Evolutionary conservation across 1,140 invertebrate genomes (phyloP).

Genomic region (Pomphorhynchus laevis): DNA sequence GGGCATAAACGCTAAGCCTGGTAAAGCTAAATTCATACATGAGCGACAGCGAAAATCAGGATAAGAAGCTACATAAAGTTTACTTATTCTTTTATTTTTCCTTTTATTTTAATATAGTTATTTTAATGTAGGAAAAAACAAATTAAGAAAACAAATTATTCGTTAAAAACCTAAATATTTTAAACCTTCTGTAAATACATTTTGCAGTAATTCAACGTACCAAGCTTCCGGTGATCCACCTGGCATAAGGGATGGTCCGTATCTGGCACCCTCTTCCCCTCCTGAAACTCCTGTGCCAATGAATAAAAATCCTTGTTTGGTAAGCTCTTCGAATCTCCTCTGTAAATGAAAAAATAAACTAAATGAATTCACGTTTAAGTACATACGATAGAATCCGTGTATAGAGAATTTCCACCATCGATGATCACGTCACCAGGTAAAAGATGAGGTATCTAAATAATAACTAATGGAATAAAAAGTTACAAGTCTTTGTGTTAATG

Average conservation of each 20-base stretch:
- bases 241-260: slow-evolving; percentile 93
- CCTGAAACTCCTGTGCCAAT: slow-evolving; percentile 89
- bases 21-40: too few species aligned
- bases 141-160: slow-evolving; percentile 4
- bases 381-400: slow-evolving; percentile 38
- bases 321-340: slow-evolving; percentile 37
- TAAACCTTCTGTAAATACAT: neutral
- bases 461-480: too few species aligned
- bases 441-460: slow-evolving; percentile 17
- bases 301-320: slow-evolving; percentile 41
- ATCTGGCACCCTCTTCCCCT: slow-evolving; percentile 80
- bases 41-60: too few species aligned
- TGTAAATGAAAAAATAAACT: slow-evolving; percentile 17
- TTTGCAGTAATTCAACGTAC: too few species aligned
- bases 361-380: neutral
- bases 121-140: slow-evolving; percentile 11
- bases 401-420: slow-evolving; percentile 93
- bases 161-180: too few species aligned
- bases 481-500: too few species aligned
- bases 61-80: too few species aligned
- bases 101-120: too few species aligned
- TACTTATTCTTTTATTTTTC: too few species aligned
- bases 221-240: slow-evolving; percentile 61
- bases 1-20: too few species aligned
- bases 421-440: slow-evolving; percentile 61